Percentiles rank a stretch among this genome's conserved stretches.
These are phyloP conservation scores for Melanerpes formicivorus DNA, from an alignment of 2,113 vertebrate genomes.

Conservation along the genomic window DNA sequence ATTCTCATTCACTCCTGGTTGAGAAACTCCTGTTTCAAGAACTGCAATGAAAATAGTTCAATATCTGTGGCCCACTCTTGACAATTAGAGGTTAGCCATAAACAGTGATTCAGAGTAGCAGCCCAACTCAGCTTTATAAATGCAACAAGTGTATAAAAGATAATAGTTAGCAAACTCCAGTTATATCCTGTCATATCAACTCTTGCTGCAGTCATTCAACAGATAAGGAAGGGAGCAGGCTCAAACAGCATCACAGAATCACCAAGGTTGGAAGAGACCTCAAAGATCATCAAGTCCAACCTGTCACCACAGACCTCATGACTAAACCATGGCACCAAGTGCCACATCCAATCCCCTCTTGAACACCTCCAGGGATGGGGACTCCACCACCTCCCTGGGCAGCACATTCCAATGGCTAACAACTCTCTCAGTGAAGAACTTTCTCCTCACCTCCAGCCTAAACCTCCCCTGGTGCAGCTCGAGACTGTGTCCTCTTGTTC, in stretches of 20 bases:
- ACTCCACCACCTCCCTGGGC: too few relatives aligned
- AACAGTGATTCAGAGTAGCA: neutral
- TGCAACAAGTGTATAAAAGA: neutral
- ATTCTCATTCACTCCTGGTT: neutral
- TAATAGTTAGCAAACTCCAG: neutral
- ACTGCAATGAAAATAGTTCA: neutral
- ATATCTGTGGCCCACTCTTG: neutral
- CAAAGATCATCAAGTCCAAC: too few relatives aligned
- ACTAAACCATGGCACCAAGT: too few relatives aligned
- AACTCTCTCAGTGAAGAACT: too few relatives aligned
- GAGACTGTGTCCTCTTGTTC: too few relatives aligned
- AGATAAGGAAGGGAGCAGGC: neutral
- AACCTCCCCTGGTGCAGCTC: too few relatives aligned
- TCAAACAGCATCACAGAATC: neutral
- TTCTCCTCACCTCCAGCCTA: too few relatives aligned
- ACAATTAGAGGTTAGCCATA: neutral
- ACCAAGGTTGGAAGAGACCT: too few relatives aligned
- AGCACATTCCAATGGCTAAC: too few relatives aligned
- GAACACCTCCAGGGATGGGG: too few relatives aligned
- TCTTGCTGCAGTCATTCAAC: neutral
- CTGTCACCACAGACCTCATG: too few relatives aligned
- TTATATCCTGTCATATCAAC: neutral
- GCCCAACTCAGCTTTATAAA: neutral
- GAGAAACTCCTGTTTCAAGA: neutral
- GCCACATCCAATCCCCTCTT: too few relatives aligned